phyloP scores from a whole-genome alignment of 2,113 vertebrate genomes.

The Limnothrissa miodon region DNA sequence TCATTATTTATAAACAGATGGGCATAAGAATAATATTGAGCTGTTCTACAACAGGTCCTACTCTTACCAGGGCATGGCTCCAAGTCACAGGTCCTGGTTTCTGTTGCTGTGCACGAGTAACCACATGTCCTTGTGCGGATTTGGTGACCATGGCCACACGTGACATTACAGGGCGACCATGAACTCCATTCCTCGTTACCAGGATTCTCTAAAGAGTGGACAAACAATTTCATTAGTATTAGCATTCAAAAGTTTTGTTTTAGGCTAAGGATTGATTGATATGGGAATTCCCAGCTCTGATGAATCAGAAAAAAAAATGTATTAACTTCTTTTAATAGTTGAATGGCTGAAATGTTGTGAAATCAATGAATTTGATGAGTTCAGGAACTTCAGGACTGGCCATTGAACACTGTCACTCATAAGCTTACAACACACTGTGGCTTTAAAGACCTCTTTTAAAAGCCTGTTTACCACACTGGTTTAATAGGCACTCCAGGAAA shows the following conservation, averaged over 20 bases:
- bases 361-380: not conserved
- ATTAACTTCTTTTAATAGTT: not conserved
- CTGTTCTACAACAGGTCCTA: not conserved
- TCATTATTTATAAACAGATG: not conserved
- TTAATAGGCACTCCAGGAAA: constrained; percentile 24
- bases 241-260: no score
- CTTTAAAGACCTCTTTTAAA: constrained; percentile 4
- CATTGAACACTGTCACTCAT: not conserved
- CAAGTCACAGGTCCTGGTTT: constrained; percentile 79
- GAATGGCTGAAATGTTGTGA: not conserved
- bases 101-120: constrained; percentile 80
- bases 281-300: no score
- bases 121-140: constrained; percentile 84
- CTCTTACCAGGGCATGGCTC: constrained; percentile 78
- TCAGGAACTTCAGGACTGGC: not conserved
- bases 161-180: constrained; percentile 86
- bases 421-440: not conserved
- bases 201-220: constrained; percentile 69
- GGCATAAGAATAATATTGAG: not conserved
- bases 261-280: not conserved
- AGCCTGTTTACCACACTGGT: not conserved
- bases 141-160: constrained; percentile 80
- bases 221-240: not conserved
- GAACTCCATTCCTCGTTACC: constrained; percentile 83
- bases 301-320: no score